Evolutionary conservation across 2,888 invertebrate genomes (phyloP).

Genomic region (Epirrhoe alternata): DNA sequence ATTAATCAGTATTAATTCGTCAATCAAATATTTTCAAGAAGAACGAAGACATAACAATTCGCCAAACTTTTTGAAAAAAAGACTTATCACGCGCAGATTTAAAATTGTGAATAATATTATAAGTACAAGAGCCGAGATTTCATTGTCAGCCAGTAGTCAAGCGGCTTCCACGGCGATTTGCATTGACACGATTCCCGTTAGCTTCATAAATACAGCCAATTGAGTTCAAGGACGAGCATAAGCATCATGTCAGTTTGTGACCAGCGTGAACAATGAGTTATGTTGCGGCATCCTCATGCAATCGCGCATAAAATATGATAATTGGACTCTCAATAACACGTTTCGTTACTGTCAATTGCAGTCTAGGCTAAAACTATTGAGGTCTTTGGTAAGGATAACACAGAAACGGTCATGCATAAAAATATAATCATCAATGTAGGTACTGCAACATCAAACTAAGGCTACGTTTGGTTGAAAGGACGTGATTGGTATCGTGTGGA

Average conservation of each 20-base stretch:
- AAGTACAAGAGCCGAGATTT: slow-evolving; percentile 26
- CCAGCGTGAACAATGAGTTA: slow-evolving; percentile 83
- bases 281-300: slow-evolving; percentile 77
- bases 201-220: slow-evolving; percentile 79
- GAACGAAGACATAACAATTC: slow-evolving; percentile 3
- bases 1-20: background rate
- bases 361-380: slow-evolving; percentile 36
- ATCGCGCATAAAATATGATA: slow-evolving; percentile 81
- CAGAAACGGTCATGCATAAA: background rate
- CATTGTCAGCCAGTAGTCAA: slow-evolving; percentile 63
- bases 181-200: slow-evolving; percentile 82
- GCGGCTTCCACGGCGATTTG: slow-evolving; percentile 70
- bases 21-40: background rate
- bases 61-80: background rate
- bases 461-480: background rate
- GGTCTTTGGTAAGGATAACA: slow-evolving; percentile 16
- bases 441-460: background rate
- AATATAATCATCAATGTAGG: background rate
- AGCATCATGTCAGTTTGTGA: slow-evolving; percentile 77
- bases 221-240: slow-evolving; percentile 82
- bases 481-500: background rate
- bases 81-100: slow-evolving; percentile 8
- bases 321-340: slow-evolving; percentile 72
- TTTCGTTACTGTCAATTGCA: slow-evolving; percentile 53
- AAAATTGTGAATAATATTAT: slow-evolving; percentile 34